Conservation (phyloP, 2,113 vertebrate genomes). For the Fregetta grallaria region DNA sequence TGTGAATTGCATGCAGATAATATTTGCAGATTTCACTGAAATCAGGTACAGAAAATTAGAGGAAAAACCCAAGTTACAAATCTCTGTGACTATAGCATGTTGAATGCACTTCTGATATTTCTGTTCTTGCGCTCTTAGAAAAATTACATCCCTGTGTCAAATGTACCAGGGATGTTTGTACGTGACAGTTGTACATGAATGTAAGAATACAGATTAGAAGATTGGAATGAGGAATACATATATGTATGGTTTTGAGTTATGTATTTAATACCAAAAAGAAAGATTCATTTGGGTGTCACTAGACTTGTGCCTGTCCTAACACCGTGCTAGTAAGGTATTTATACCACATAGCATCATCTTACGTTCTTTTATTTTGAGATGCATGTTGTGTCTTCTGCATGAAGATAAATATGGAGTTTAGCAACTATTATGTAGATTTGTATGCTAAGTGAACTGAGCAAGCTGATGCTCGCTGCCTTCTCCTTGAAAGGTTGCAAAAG, state of each 20-base stretch:
- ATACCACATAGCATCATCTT: not conserved
- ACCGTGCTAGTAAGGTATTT: not conserved
- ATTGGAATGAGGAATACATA: not conserved
- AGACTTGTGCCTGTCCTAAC: not conserved
- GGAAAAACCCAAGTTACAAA: not conserved
- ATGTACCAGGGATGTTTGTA: not conserved
- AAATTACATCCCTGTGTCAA: not conserved
- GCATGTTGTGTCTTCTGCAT: not conserved
- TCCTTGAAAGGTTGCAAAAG: not conserved
- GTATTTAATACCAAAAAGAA: not conserved
- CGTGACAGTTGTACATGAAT: rapidly evolving
- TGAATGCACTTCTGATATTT: not conserved
- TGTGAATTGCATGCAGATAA: not conserved
- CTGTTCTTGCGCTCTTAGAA: not conserved
- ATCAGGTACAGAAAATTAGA: not conserved
- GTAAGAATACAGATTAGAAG: not conserved
- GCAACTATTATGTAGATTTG: not conserved
- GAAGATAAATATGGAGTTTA: not conserved
- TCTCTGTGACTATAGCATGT: not conserved
- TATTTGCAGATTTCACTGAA: not conserved
- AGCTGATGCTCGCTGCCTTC: not conserved
- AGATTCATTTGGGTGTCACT: not conserved
- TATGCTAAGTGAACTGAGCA: not conserved
- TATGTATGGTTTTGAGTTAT: not conserved
- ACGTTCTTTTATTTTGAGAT: not conserved